Conservation (phyloP, 2,888 invertebrate species). For the Diarsia brunnea region DNA sequence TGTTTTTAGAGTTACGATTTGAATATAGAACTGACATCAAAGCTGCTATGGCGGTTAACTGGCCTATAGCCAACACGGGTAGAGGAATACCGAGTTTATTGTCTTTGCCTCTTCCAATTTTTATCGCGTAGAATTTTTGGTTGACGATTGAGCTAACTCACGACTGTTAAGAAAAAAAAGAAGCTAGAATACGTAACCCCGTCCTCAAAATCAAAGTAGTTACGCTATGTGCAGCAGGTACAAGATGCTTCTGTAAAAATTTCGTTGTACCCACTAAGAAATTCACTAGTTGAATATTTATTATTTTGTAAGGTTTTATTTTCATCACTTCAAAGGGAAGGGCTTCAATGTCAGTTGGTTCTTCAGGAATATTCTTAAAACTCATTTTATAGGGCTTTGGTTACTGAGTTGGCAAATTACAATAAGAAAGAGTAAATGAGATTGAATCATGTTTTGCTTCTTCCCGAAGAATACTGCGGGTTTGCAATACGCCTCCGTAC, state of each 20-base stretch:
- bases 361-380: background rate
- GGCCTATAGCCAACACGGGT: slow-evolving; percentile 50
- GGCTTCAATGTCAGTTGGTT: no score
- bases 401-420: background rate
- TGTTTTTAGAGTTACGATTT: slow-evolving; percentile 42
- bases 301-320: background rate
- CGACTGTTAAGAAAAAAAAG: background rate
- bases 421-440: background rate
- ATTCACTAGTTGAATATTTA: background rate
- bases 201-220: background rate
- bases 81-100: slow-evolving; percentile 48
- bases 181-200: background rate
- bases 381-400: background rate
- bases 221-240: background rate
- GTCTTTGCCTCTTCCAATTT: slow-evolving; percentile 45
- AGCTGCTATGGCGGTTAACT: slow-evolving; percentile 41
- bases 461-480: slow-evolving; percentile 6
- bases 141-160: background rate
- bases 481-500: slow-evolving; percentile 26
- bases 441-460: background rate
- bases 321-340: background rate
- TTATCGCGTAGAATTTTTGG: slow-evolving; percentile 11
- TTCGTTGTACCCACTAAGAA: background rate
- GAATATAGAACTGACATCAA: slow-evolving; percentile 63
- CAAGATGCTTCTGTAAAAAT: background rate